Evolutionary conservation across 2,113 vertebrate genomes (phyloP), one percentile per base, ranked within the genome.

Genomic region (Vidua chalybeata): DNA sequence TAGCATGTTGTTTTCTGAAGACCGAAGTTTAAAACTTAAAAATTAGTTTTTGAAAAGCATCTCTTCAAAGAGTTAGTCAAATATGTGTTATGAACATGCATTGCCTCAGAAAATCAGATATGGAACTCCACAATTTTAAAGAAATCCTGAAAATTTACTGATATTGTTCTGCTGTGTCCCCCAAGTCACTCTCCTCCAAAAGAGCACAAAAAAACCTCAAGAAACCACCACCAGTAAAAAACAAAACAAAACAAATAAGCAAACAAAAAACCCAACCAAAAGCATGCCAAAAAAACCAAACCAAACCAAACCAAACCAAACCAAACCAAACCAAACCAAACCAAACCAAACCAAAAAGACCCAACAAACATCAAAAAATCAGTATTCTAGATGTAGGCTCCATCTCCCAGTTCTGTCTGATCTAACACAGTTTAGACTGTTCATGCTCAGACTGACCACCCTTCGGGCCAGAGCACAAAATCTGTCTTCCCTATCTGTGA

Each of bases 171-270:
- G 10, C 30, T 59, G 9, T 20, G 15, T 31, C 11, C 11, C 33
- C 10, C 8, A 4, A 41, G 3, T 10, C 3, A 0, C 16, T 12
- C 15, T 13, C 37, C 5, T 10, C 2, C 1, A n/a, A 83, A 61
- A 35, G 13, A 35, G 30, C 6, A 46, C 13, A 45, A 16, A 62
- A 58, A 63, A 51, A 5, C 13, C 24, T 14, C 5, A 27, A 48
- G 31, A 58, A 68, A 10, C 11, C 27, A 43, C 15, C 37, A 52
- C 8, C 30, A 52, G 15, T 18, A 30, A 11, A 37, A 30, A 66
- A 3, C 35, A 63, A n/a, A 28, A 1, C 22, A n/a, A 43, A 43
- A 6, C 14, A n/a, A 54, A 23, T 4, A 45, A 78, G 35, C 3
- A 39, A 39, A 24, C 6, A 9, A 61, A 76, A 76, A 18, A 7